Percentiles rank a stretch among this genome's conserved stretches.
These are phyloP conservation scores for Natator depressus DNA, from an alignment of 2,113 vertebrate genomes.

Conservation along the genomic window DNA sequence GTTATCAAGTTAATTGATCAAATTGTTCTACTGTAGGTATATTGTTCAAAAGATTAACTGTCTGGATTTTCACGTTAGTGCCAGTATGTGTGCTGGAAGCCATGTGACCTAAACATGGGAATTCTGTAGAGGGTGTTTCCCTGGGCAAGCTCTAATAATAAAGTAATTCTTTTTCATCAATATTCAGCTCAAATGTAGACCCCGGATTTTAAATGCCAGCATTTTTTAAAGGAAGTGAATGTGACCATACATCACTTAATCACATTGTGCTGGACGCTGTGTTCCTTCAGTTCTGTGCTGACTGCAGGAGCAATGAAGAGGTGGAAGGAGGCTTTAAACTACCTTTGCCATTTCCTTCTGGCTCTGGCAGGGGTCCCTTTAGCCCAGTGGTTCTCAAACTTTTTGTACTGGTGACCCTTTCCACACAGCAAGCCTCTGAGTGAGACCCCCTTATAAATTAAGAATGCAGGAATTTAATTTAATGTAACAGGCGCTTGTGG, in stretches of 20 bases:
- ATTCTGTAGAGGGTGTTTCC: neutral
- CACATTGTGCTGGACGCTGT: neutral
- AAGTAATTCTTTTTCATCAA: neutral
- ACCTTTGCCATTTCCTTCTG: neutral
- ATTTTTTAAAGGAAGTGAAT: neutral
- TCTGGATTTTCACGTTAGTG: neutral
- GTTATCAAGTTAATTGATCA: fast-evolving
- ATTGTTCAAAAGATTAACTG: neutral
- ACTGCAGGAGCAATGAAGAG: neutral
- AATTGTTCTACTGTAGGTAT: neutral
- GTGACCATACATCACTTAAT: neutral
- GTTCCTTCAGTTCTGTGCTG: neutral
- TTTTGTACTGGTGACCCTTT: neutral
- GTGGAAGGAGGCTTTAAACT: neutral
- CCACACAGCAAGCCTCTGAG: no score
- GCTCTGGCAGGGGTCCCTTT: neutral
- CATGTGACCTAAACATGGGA: neutral
- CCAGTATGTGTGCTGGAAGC: neutral
- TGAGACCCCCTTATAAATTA: no score
- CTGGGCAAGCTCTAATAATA: neutral
- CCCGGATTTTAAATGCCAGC: neutral
- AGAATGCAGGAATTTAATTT: no score
- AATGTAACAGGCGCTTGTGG: no score
- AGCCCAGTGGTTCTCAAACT: neutral
- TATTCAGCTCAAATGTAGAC: neutral